Evolutionary conservation across 2,113 vertebrate genomes (phyloP).

Genomic region (Chroicocephalus ridibundus): DNA sequence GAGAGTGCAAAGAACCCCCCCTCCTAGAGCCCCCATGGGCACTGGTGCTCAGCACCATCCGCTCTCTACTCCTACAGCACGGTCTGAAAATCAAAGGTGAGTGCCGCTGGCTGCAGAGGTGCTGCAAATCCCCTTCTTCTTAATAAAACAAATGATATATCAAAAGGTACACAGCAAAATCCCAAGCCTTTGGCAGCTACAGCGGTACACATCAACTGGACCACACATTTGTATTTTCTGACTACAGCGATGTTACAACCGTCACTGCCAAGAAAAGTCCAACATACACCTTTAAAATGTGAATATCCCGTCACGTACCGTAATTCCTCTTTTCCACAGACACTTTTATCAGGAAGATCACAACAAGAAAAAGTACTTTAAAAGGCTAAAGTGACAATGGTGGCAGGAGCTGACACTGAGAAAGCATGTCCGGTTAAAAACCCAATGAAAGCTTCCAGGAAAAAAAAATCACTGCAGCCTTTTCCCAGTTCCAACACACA

Average conservation of each 20-base stretch:
- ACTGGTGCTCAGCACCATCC: neutral
- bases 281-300: neutral
- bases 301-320: neutral
- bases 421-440: neutral
- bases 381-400: neutral
- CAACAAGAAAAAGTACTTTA: neutral
- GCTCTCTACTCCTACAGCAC: fast-evolving
- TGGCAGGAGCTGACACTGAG: neutral
- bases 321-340: neutral
- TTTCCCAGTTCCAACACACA: neutral
- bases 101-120: neutral
- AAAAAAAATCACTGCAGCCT: neutral
- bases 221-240: neutral
- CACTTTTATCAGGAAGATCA: neutral
- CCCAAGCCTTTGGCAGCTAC: neutral
- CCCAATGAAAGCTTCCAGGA: neutral
- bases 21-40: neutral
- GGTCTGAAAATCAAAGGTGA: neutral
- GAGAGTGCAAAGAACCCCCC: neutral
- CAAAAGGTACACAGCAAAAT: neutral
- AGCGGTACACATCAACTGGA: fast-evolving
- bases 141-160: neutral
- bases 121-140: neutral
- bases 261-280: neutral
- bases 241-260: neutral